Evolutionary conservation across 2,113 vertebrate genomes (phyloP).

Genomic region (Cyanocitta stelleri): DNA sequence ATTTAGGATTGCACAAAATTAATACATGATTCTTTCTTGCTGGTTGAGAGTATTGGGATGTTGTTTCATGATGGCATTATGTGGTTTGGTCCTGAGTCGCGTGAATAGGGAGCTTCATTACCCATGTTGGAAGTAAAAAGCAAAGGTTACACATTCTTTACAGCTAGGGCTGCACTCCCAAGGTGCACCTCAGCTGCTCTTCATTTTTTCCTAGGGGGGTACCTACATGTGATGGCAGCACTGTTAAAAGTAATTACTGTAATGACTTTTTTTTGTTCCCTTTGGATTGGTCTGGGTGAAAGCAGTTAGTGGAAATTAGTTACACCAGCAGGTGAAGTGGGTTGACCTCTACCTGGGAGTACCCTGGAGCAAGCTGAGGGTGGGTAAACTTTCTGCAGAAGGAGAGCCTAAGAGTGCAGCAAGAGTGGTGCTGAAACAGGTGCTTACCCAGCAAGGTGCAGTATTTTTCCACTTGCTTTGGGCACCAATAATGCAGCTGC

Average conservation of each 20-base stretch:
- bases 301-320: background rate
- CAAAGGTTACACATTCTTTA: background rate
- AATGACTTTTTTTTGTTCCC: background rate
- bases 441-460: background rate
- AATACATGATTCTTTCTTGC: background rate
- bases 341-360: background rate
- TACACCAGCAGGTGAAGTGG: background rate
- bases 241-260: background rate
- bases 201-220: accelerated
- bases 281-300: background rate
- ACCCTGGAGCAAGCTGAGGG: background rate
- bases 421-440: background rate
- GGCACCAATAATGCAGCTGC: background rate
- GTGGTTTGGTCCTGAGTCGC: background rate
- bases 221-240: background rate
- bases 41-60: background rate
- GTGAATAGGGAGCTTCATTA: background rate
- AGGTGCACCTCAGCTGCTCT: background rate
- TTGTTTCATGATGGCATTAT: background rate
- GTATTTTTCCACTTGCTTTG: background rate
- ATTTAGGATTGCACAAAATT: background rate
- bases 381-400: background rate
- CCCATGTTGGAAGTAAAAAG: background rate
- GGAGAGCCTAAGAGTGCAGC: background rate
- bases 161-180: background rate